These are phyloP conservation scores for Euzophera pinguis DNA, from an alignment of 2,888 invertebrate genomes.

Conservation along the genomic window DNA sequence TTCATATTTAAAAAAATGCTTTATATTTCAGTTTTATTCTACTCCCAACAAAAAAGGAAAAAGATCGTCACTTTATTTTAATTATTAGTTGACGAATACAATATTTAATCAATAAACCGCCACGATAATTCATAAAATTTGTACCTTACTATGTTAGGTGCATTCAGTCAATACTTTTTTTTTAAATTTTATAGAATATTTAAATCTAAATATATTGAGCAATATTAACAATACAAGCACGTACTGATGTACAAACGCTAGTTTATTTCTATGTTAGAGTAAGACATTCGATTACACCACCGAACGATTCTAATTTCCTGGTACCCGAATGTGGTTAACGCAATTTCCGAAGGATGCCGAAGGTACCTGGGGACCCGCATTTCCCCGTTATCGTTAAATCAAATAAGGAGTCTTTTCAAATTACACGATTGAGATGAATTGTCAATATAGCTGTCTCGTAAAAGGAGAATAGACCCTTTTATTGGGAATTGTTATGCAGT, in stretches of 20 bases:
- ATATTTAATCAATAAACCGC: too few relatives aligned
- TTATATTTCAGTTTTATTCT: too few relatives aligned
- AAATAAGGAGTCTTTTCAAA: constrained; percentile 63
- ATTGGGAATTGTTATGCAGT: constrained; percentile 1
- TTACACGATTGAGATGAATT: constrained; percentile 55
- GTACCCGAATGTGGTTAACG: constrained; percentile 74
- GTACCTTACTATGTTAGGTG: too few relatives aligned
- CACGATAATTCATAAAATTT: too few relatives aligned
- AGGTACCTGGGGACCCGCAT: constrained; percentile 62
- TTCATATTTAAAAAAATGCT: too few relatives aligned
- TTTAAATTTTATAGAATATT: too few relatives aligned
- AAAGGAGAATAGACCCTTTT: background rate
- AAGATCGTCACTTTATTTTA: too few relatives aligned
- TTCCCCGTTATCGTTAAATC: constrained; percentile 66
- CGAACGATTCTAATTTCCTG: constrained; percentile 79
- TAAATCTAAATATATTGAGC: too few relatives aligned
- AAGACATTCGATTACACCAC: constrained; percentile 75
- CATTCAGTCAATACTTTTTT: too few relatives aligned
- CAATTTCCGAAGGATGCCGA: constrained; percentile 72
- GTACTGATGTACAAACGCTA: constrained; percentile 43
- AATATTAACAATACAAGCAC: background rate
- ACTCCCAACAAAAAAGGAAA: too few relatives aligned
- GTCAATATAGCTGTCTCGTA: constrained; percentile 31
- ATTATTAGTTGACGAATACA: too few relatives aligned
- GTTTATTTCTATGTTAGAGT: constrained; percentile 59